Evolutionary conservation across 92 coral and sea anemone genomes (phyloP), one percentile per base, ranked within the genome.

Genomic region (Epizoanthus rinbou): DNA sequence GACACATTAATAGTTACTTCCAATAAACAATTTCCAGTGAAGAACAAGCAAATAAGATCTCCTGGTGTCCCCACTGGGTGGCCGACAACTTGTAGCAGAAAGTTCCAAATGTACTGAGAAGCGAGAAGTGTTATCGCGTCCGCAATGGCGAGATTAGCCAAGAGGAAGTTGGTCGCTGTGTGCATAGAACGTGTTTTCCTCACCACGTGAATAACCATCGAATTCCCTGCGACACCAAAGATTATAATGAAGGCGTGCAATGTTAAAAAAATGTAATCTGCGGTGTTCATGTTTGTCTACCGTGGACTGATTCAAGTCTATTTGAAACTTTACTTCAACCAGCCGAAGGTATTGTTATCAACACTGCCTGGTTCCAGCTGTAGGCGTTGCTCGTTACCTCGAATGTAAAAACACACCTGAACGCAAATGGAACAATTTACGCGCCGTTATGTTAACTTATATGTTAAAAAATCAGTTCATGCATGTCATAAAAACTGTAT

Each of bases 191-290:
- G 73, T 1, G 73, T 67, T 41, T 9, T 28, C n/a, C 73, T 28
- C 21, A 67, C 73, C 5, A 67, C 73, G 39, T 15, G 73, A 41
- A 67, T 21, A 67, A 67, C 45, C 73, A 67, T 67, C 8, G 73
- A 37, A 14, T 67, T 67, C 3, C 50, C 73, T 0, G 31, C 43
- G 31, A 37, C 39, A 8, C 73, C 73, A 33, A 67, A 41, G 19
- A 67, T 37, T n/a, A 67, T 41, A n/a, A 67, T 67, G 18, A 41
- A 15, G 17, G 73, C 35, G 31, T 67, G 33, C 50, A 67, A 33
- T 28, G 73, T 67, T 50, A 50, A 13, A 11, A 50, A 50, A 0
- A 50, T 11, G 54, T 50, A 50, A 2, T 10, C 54, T 3, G 54
- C 8, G 54, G 3, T 0, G 14, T 50, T 50, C 54, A 50, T 50